Conservation (phyloP, 2,113 vertebrate genomes). For the Chlorodrepanis virens region DNA sequence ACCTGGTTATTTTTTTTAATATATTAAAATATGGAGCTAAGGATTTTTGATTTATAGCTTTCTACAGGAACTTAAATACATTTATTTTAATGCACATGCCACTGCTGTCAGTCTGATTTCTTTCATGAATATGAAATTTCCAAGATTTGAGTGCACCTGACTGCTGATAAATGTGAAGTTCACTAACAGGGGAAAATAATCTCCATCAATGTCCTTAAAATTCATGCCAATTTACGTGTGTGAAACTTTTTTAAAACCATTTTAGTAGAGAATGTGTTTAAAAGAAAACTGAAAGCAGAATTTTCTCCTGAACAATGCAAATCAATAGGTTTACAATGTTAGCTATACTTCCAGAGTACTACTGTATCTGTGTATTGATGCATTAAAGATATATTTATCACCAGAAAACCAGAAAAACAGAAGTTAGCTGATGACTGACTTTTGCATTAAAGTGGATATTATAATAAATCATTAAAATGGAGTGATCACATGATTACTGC, state of each 20-base stretch:
- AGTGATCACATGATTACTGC: background rate
- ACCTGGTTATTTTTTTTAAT: background rate
- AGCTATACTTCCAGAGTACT: background rate
- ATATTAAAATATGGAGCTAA: background rate
- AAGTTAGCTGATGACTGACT: background rate
- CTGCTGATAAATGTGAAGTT: background rate
- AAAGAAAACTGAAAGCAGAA: background rate
- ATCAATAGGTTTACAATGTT: background rate
- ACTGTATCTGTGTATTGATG: background rate
- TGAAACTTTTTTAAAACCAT: background rate
- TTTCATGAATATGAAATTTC: background rate
- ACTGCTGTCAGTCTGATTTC: background rate
- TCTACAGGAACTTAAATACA: background rate
- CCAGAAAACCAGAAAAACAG: background rate
- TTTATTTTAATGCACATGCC: background rate
- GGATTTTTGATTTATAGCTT: background rate
- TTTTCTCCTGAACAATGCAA: background rate
- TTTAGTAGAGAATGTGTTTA: background rate
- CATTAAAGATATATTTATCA: background rate
- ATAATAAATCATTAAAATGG: background rate
- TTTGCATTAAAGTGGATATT: background rate
- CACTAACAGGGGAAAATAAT: background rate
- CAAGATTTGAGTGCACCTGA: background rate
- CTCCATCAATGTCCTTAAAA: background rate
- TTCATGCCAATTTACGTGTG: background rate